Base-by-base conservation (phyloP, 2,797 vertebrate species). In the Trematomus bernacchii region DNA sequence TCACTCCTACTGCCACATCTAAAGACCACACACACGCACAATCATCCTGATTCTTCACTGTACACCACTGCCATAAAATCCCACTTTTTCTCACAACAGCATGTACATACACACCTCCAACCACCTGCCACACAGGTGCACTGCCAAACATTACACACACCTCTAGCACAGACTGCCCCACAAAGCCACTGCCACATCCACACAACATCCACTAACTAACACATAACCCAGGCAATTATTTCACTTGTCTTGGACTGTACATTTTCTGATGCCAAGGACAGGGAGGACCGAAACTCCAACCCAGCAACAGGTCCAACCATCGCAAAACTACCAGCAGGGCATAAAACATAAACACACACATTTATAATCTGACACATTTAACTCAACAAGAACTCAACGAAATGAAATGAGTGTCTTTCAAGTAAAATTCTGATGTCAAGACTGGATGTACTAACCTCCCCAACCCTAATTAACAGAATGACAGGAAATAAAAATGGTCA, bases 301-400 rank as follows among this genome's bases (percentile, higher is more conserved):
- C 63, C 51, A 71, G 27, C 47, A 70, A 53, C 74, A 51, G 73
- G 83, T 61, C 50, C 5, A 78, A 70, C 57, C 66, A 58, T 50
- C 70, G 68, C 78, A 67, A 66, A 78, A 73, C 78, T 84, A 89
- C 93, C 91, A 94, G 91, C 92, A 88, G 76, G 71, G 73, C 73
- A 64, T 61, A 66, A 78, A 67, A 72, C 61, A 37, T 37, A 37
- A 37, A 37, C 33, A 37, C 33, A 64, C 21, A 67, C 61, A 69
- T 48, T 15, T 48, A 15, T 5, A 16, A 30, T 47, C n/a, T 27
- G 10, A 62, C 18, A 74, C 44, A 59, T 30, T 53, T n/a, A 30
- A 27, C 15, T 50, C 14, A 60, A 80, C 43, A 55, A 44, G 14
- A 76, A 65, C 61, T 50, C 47, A 6, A n/a, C 37, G 0, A 77